Evolutionary conservation across 2,888 invertebrate genomes (phyloP), one percentile per base, ranked within the genome.

Genomic region (Polymixis lichenea): DNA sequence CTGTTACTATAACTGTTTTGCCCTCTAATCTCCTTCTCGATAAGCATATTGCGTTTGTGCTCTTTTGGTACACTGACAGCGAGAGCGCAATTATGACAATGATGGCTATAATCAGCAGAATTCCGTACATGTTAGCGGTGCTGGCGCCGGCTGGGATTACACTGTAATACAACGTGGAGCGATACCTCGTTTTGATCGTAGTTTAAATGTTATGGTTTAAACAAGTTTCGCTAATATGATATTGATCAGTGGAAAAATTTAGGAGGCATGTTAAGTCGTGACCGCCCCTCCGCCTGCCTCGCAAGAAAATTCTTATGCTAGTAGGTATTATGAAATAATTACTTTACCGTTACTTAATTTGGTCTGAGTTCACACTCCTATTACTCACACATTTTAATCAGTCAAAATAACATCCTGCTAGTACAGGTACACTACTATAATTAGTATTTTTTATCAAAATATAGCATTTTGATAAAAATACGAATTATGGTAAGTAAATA

Each of bases 1-100:
- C 95, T 0, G 94, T 95, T 32, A 95, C 92, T 25, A 83, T 78
- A 2, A 86, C 88, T 25, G 87, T 89, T 38, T 83, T 69, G 0
- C 85, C 89, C 6, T 89, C 89, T 13, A 89, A 61, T 60, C 85
- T 78, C 62, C 61, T 84, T 46, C 72, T 84, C 0, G 90, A 87
- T 5, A 58, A 17, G 32, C 90, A 89, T 80, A 77, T 55, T 67
- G 82, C 82, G 51, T 89, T 89, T 2, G 95, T 92, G 65, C 32
- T 84, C 75, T 89, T 89, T 61, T 88, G 74, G 60, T 87, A 76
- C 0, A 88, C 2, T 0, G 75, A 72, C 0, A 86, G 32, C 3
- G 62, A 51, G 13, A 88, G 73, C 4, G 43, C 65, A 6, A 82
- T 64, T 56, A 86, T 75, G n/a, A 84, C 15, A n/a, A 84, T 68